Percentiles rank a stretch among this genome's conserved stretches.
phyloP scores from a whole-genome alignment of 2,113 vertebrate genomes.

The Zootoca vivipara region DNA sequence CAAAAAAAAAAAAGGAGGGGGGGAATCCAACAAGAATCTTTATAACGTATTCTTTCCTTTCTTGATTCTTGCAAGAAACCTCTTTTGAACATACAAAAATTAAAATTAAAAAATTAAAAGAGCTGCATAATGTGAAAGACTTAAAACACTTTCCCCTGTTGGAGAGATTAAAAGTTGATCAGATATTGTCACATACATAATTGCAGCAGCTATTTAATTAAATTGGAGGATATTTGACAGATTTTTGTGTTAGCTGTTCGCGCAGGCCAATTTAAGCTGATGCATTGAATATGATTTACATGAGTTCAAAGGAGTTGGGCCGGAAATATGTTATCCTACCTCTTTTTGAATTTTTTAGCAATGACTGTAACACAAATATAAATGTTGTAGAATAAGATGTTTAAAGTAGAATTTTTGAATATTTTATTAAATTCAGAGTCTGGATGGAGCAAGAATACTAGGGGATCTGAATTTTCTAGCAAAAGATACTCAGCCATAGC shows the following conservation, averaged over 20 bases:
- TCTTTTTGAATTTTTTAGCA: background rate
- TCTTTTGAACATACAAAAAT: conserved; percentile 9
- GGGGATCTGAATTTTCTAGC: background rate
- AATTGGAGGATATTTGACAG: background rate
- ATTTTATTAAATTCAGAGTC: background rate
- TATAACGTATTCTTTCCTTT: background rate
- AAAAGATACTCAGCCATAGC: background rate
- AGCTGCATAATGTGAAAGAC: background rate
- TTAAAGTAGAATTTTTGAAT: background rate
- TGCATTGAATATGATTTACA: conserved; percentile 16
- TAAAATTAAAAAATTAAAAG: background rate
- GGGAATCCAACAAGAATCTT: background rate
- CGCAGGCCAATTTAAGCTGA: background rate
- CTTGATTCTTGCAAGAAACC: conserved; percentile 2
- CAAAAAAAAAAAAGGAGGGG: conserved; percentile 10
- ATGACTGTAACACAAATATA: background rate
- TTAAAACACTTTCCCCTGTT: background rate
- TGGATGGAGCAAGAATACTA: background rate
- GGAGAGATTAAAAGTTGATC: conserved; percentile 7
- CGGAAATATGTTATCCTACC: conserved; percentile 2
- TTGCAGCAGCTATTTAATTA: conserved; percentile 20
- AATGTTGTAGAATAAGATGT: background rate
- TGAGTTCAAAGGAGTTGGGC: conserved; percentile 25
- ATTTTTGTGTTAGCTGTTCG: conserved; percentile 11
- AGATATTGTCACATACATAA: background rate